Evolutionary conservation across 2,113 vertebrate species (phyloP), one percentile per base, ranked within the genome.

Genomic region (Dolichallabes microphthalmus): DNA sequence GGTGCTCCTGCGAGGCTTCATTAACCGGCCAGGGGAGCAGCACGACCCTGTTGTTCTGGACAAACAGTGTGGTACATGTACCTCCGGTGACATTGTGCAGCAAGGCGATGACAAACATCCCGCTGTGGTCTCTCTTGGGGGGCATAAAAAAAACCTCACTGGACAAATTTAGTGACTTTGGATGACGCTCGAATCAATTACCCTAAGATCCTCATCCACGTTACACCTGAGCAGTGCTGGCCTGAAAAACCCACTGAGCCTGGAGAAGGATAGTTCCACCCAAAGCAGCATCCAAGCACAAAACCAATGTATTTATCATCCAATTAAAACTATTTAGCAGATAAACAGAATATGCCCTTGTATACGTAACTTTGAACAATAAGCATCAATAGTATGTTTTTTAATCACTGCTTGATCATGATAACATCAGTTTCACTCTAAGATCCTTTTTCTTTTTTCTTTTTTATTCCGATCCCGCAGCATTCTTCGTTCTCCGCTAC

Each of bases 71-170:
- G 30, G n/a, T 55, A 78, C 9, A 10, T 58, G 55, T 39, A 45
- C 53, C 22, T 32, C 32, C 30, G 39, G 25, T 73, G 82, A 73
- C 82, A 83, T 73, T 68, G 80, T 53, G 63, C 25, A 20, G 61
- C 35, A 68, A 82, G 66, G 80, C 68, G 61, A 66, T 82, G 61
- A 82, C 45, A 82, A 82, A 82, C 45, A 82, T 82, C 45, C 80
- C 19, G 61, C 35, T 81, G 61, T 81, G 14, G 30, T 68, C 64
- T 57, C 22, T 69, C 82, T 55, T 53, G 71, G 82, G 82, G 19
- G 76, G 19, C 55, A 79, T 79, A 25, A 64, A 77, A 32, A 64
- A 39, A 11, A n/a, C 19, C 35, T 53, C 73, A 45, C 1, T 63
- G 82, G 55, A 63, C 69, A 60, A 30, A 66, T 66, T 52, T 78